Base-by-base conservation (phyloP, 2,888 invertebrate species). In the Patella caerulea region DNA sequence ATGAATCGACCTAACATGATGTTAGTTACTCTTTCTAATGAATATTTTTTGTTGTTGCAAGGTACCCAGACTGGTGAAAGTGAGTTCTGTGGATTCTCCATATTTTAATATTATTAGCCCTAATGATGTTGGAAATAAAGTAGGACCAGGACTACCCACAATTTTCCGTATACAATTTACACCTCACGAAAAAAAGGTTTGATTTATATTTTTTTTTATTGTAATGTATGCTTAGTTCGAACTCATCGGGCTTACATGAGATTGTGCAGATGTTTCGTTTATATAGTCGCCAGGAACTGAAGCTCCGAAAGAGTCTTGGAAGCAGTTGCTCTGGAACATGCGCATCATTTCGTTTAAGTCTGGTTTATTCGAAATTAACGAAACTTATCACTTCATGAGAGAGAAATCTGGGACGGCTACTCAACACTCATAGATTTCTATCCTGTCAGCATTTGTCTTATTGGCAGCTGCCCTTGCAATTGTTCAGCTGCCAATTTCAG, bases 61-160 rank as follows among this genome's bases (percentile, higher is more conserved):
- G 92, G 91, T 92, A 14, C 91, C 92, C 7, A 82, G 92, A 45
- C 83, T 91, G 54, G 90, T 92, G 29, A 92, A 91, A 81, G 91
- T 92, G 14, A 88, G 88, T 3, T 91, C 91, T 81, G 89, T 88
- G 14, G 90, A 91, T 72, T 91, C 91, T 3, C 92, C 92, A 7
- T 92, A 92, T 84, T 92, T 91, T 84, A 91, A 90, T 78, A 89
- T 91, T 65, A 89, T 91, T 76, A 87, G 89, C 74, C 92, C 92
- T 56, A 85, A 88, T 82, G 89, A 91, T 83, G 88, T 91, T 17
- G 88, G 91, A 52, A 86, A 92, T 82, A 94, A 95, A 86, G 90
- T 95, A 34, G 95, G 95, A 7, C 95, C 95, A 19, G 95, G 96
- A 70, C 94, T 95, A 84, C 93, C 94, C 29, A 93, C 94, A 56